Evolutionary conservation across 2,888 invertebrate genomes (phyloP).

Genomic region (Dascillus cervinus): DNA sequence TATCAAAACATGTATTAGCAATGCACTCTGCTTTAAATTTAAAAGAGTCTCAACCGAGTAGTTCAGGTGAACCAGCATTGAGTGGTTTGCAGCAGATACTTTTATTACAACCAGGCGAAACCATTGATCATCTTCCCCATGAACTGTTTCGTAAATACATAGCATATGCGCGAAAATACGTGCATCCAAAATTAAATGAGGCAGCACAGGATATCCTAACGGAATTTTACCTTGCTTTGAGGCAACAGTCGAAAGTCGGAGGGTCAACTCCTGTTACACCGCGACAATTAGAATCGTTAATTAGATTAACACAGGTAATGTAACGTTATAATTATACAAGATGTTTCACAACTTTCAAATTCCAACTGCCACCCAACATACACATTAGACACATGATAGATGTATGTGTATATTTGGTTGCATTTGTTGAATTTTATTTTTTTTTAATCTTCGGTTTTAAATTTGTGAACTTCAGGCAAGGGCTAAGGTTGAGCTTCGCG

Average conservation of each 20-base stretch:
- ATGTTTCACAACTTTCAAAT: too few species aligned
- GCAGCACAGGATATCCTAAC: conserved; percentile 66
- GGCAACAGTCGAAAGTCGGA: conserved; percentile 56
- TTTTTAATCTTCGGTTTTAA: too few species aligned
- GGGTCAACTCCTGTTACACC: conserved; percentile 77
- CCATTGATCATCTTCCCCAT: conserved; percentile 65
- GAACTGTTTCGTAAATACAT: conserved; percentile 81
- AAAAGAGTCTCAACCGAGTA: background rate
- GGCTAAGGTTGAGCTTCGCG: conserved; percentile 78
- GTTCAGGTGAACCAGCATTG: conserved; percentile 1
- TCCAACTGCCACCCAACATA: too few species aligned
- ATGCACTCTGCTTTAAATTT: conserved; percentile 52
- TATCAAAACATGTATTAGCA: conserved; percentile 78
- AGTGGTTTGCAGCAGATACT: conserved; percentile 53
- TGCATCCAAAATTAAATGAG: conserved; percentile 66
- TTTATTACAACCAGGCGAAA: conserved; percentile 53
- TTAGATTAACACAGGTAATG: conserved; percentile 69
- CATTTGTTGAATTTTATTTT: too few species aligned
- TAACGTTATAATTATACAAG: too few species aligned
- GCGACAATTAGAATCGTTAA: conserved; percentile 81
- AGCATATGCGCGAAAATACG: conserved; percentile 82
- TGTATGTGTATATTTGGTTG: too few species aligned
- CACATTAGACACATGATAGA: too few species aligned
- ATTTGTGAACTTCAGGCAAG: too few species aligned
- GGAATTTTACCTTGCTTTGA: conserved; percentile 72